Evolutionary conservation across 2,888 invertebrate species (phyloP), one percentile per base, ranked within the genome.

Genomic region (Protonemura montana): DNA sequence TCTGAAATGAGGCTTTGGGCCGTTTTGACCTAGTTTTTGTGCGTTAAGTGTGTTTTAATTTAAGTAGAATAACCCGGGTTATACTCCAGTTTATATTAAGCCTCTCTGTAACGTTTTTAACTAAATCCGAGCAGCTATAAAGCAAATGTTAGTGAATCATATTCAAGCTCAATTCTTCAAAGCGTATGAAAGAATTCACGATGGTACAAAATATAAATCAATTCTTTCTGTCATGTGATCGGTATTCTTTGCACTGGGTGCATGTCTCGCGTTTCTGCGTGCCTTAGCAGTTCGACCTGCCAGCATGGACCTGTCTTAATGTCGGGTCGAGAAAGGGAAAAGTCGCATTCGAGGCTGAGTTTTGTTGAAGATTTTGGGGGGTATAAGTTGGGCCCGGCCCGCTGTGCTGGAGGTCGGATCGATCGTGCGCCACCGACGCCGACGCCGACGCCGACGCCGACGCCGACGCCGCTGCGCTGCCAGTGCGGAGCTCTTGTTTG

Each of bases 311-410:
- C 59, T 10, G 59, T 59, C 59, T 59, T 59, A 59, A 59, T 59
- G 59, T 21, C 6, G 59, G 2, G 59, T 21, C 59, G 16, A 59
- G 59, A 59, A 59, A 59, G 59, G 59, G 59, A 59, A 59, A 21
- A 59, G 59, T 59, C 59, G 59, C 59, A 59, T 59, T 59, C 59
- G 59, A 21, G 59, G 21, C 16, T 21, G 59, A 59, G 59, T 59
- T 59, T 59, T 59, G 59, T 59, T 59, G 59, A 59, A 59, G 59
- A 59, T 59, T 59, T 59, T 59, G 59, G 59, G 59, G 59, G 59
- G 59, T 59, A 59, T 10, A 21, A 21, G 59, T 59, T 59, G 59
- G 59, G 21, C 59, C 59, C 21, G 59, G 59, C 59, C 59, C 59
- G 59, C 59, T 59, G 13, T 59, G 16, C 59, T 59, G 59, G 59